Base-by-base conservation (phyloP, 2,888 invertebrate genomes). In the Netelia melanura region DNA sequence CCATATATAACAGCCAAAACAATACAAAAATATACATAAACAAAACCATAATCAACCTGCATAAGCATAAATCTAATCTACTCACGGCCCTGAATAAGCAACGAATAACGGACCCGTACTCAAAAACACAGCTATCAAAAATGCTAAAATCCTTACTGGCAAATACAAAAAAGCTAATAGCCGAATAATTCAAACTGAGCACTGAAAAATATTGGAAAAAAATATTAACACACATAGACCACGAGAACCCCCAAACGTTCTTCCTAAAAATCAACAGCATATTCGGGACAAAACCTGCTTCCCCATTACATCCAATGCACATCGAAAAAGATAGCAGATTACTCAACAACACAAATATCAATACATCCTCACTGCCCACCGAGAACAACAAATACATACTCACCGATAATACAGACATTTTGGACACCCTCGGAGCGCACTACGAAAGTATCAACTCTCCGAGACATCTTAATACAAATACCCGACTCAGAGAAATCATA, bases 181-280 rank as follows among this genome's bases (percentile, higher is more conserved):
- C 44, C 44, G 11, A 48, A 58, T 44, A 61, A 58, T 68, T 68
- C 8, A 14, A 25, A 58, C 44, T 10, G 0, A 77, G 43, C 23
- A 67, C 68, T 3, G 67, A 68, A 11, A 58, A 68, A 61, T 61
- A 75, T 14, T 75, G 67, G 75, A 65, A 25, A 25, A 58, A 74
- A 44, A n/a, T 74, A 2, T 58, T 67, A 11, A 23, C 56, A 25
- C 8, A 48, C 1, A 82, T 82, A 8, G 56, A 68, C 14, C 82
- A 76, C 8, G n/a, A 43, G 14, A 77, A 77, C 10, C 52, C 82
- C 0, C 58, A 65, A 17, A 77, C 68, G 11, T 82, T 77, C n/a
- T 82, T 82, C 97, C 97, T 97, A 87, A 77, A 92, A 92, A 84
- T 90, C 85, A 86, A 71, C 88, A 78, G 61, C 9, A 67, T 81